A percentile compares a stretch with the other conserved stretches of the same genome.
Conservation (phyloP, 2,797 vertebrate species). For the Cetoscarus ocellatus region DNA sequence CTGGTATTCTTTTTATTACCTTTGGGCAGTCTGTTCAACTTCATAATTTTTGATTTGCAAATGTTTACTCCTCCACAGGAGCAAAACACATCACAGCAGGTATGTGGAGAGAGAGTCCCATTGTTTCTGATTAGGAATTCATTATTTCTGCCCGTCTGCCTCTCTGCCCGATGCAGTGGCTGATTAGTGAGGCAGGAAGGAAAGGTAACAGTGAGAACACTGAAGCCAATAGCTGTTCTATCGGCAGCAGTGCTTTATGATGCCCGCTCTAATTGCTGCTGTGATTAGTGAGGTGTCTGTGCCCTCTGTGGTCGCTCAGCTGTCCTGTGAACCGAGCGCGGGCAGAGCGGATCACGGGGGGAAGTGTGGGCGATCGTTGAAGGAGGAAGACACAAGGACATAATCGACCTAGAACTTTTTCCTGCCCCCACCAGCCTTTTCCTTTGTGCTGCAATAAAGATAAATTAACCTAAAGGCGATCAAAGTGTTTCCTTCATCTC, state of each 20-base stretch:
- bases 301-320: conserved; percentile 59
- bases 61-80: conserved; percentile 71
- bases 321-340: conserved; percentile 69
- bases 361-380: conserved; percentile 57
- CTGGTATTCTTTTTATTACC: conserved; percentile 41
- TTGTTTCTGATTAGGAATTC: conserved; percentile 74
- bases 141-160: conserved; percentile 62
- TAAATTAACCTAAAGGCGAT: conserved; percentile 79
- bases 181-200: conserved; percentile 73
- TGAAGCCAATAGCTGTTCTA: conserved; percentile 78
- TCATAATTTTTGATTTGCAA: conserved; percentile 72
- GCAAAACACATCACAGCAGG: conserved; percentile 61
- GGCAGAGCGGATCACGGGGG: conserved; percentile 36
- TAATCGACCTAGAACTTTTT: conserved; percentile 78
- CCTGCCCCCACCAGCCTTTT: conserved; percentile 78
- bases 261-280: conserved; percentile 78
- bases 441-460: conserved; percentile 75
- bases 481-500: conserved; percentile 71
- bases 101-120: conserved; percentile 48
- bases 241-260: conserved; percentile 79
- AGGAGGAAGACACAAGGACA: conserved; percentile 64
- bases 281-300: conserved; percentile 83
- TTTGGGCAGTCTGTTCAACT: conserved; percentile 68
- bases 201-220: conserved; percentile 70
- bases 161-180: conserved; percentile 54